Conservation (phyloP, 2,113 vertebrate species). For the Oryzias curvinotus region DNA sequence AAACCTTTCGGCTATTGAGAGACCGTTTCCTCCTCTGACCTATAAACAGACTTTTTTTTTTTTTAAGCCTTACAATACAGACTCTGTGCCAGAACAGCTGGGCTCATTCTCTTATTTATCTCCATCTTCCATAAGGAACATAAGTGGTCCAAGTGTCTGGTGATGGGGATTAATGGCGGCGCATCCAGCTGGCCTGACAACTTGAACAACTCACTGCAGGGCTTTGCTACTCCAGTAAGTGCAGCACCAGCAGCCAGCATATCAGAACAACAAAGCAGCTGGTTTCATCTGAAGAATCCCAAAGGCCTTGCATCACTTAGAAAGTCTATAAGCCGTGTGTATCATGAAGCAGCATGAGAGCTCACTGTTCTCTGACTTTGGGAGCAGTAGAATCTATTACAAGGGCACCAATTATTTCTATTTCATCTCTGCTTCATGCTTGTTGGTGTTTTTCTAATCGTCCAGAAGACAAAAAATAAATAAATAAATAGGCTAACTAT, state of each 20-base stretch:
- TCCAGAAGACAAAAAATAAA: too few relatives aligned
- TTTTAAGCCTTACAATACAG: conserved; percentile 2
- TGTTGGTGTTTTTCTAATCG: neutral
- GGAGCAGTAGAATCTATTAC: neutral
- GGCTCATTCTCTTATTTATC: conserved; percentile 30
- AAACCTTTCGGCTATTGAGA: conserved; percentile 12
- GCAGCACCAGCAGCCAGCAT: conserved; percentile 25
- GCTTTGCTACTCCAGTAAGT: conserved; percentile 31
- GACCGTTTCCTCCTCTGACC: conserved; percentile 10
- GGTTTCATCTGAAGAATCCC: conserved; percentile 50
- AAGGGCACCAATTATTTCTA: neutral
- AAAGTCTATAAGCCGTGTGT: conserved; percentile 33
- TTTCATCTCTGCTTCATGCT: neutral
- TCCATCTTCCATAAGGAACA: conserved; percentile 35
- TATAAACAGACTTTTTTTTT: conserved; percentile 4
- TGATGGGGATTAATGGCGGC: conserved; percentile 36
- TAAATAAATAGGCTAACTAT: too few relatives aligned
- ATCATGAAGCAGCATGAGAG: conserved; percentile 25
- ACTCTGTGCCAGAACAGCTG: conserved; percentile 29
- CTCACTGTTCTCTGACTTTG: neutral
- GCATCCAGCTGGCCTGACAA: conserved; percentile 40
- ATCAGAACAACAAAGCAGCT: conserved; percentile 35
- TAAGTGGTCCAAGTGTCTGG: conserved; percentile 34
- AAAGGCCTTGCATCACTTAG: conserved; percentile 39
- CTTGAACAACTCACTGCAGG: conserved; percentile 47